Conservation (phyloP, 92 coral and sea anemone genomes). For the Epizoanthus rinbou region DNA sequence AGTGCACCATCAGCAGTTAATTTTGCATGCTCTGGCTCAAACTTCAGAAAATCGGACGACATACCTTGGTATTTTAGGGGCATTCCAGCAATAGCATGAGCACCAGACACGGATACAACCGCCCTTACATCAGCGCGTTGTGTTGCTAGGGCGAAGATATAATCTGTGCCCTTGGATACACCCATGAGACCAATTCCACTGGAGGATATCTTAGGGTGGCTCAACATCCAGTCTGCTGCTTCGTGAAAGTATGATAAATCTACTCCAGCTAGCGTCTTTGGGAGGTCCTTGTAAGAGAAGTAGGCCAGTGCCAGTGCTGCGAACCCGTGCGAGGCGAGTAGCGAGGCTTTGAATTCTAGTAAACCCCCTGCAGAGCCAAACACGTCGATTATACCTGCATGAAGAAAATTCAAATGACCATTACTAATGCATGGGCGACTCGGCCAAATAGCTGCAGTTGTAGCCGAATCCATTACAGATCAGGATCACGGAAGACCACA, state of each 20-base stretch:
- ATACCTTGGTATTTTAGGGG: slow-evolving; percentile 59
- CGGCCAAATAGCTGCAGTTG: background rate
- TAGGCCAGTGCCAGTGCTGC: slow-evolving; percentile 74
- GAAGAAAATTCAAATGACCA: background rate
- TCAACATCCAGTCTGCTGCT: slow-evolving; percentile 70
- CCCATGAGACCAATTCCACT: slow-evolving; percentile 78
- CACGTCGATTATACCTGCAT: slow-evolving; percentile 74
- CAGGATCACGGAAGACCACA: background rate
- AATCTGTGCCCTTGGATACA: slow-evolving; percentile 77
- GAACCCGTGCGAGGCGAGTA: slow-evolving; percentile 81
- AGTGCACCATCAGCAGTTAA: slow-evolving; percentile 53
- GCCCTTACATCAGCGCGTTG: slow-evolving; percentile 70
- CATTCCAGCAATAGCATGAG: slow-evolving; percentile 65
- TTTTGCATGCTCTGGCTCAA: slow-evolving; percentile 65
- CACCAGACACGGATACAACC: slow-evolving; percentile 70
- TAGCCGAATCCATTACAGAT: background rate
- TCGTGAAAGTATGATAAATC: slow-evolving; percentile 78
- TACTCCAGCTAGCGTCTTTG: slow-evolving; percentile 55
- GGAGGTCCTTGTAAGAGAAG: slow-evolving; percentile 73
- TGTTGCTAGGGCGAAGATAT: slow-evolving; percentile 63
- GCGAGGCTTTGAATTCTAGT: slow-evolving; percentile 79
- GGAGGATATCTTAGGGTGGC: slow-evolving; percentile 54
- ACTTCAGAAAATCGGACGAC: slow-evolving; percentile 60
- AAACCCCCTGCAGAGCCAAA: slow-evolving; percentile 82
- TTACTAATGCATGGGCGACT: background rate